A percentile compares a stretch with the other conserved stretches of the same genome.
Conservation (phyloP, 2,113 vertebrate genomes). For the Salvator merianae region DNA sequence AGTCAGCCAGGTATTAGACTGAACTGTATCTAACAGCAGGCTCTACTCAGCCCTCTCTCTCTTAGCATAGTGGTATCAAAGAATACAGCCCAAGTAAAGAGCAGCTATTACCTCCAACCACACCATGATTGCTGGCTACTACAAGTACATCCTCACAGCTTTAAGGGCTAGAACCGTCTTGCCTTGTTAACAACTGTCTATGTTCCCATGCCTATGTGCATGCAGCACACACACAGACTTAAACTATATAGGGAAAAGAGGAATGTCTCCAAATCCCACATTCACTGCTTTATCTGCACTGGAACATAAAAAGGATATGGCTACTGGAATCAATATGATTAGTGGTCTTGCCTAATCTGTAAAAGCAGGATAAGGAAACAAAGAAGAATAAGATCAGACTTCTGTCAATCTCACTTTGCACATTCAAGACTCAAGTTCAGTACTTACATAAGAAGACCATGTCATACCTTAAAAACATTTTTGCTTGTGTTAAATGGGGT, state of each 20-base stretch:
- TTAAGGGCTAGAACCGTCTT: neutral
- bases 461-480: constrained; percentile 85
- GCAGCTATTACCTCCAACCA: neutral
- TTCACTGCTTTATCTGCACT: neutral
- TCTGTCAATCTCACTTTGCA: fast-evolving
- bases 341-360: no score
- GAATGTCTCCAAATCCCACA: neutral
- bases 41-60: no score
- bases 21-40: no score
- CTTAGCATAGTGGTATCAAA: no score
- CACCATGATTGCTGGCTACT: neutral
- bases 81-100: no score
- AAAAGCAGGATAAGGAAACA: neutral
- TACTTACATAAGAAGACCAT: neutral
- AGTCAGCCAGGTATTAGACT: no score
- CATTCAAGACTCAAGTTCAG: neutral
- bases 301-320: neutral
- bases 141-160: neutral
- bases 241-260: neutral
- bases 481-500: constrained; percentile 81
- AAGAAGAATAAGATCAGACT: neutral
- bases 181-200: neutral
- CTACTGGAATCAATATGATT: neutral
- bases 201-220: neutral
- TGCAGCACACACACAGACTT: neutral